These are phyloP conservation scores for Ecliptopera silaceata DNA, from an alignment of 2,888 invertebrate genomes.

Conservation along the genomic window DNA sequence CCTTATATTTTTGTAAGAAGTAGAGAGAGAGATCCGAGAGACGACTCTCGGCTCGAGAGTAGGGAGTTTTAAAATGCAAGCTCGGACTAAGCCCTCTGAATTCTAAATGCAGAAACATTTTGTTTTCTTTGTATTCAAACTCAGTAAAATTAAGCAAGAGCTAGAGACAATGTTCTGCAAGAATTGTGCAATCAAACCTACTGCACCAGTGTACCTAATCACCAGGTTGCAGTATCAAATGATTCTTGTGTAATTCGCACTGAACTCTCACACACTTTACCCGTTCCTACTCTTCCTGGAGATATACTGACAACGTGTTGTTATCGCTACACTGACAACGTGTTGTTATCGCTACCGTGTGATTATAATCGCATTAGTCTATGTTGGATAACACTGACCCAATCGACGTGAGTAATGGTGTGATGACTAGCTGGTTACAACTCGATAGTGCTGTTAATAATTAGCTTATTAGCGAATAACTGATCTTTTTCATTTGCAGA, in stretches of 20 bases:
- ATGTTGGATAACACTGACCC: constrained; percentile 32
- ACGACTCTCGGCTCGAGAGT: too few species aligned
- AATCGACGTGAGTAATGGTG: constrained; percentile 8
- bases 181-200: constrained; percentile 51
- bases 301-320: constrained; percentile 28
- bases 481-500: constrained; percentile 6
- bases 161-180: constrained; percentile 42
- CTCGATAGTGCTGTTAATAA: constrained; percentile 6
- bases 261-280: constrained; percentile 55
- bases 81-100: too few species aligned
- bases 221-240: constrained; percentile 52
- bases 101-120: background rate
- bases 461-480: too few species aligned
- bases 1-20: too few species aligned
- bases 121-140: constrained; percentile 10
- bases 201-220: constrained; percentile 41
- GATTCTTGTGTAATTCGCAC: constrained; percentile 53
- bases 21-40: too few species aligned
- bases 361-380: constrained; percentile 43
- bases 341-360: constrained; percentile 21
- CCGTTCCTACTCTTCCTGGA: constrained; percentile 31
- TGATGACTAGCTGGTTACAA: constrained; percentile 7
- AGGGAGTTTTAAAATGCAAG: too few species aligned
- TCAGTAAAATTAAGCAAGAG: constrained; percentile 16
- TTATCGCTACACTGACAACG: constrained; percentile 17